Conservation (phyloP, 2,888 invertebrate genomes). For the Synergus laeviventris region DNA sequence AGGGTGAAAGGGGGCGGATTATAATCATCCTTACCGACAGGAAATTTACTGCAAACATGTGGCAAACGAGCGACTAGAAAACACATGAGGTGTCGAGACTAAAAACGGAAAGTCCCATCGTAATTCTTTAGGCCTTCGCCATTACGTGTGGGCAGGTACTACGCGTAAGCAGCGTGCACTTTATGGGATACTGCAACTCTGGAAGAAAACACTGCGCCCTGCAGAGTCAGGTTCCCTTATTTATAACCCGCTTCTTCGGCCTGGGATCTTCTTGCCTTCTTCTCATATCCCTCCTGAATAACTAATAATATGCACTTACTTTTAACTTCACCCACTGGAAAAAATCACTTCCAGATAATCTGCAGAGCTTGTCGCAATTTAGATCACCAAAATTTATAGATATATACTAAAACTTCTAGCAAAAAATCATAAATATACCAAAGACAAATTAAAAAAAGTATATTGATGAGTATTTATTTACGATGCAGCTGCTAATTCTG, state of each 20-base stretch:
- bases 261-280: not conserved
- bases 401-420: not conserved
- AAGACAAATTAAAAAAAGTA: not conserved
- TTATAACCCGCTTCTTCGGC: constrained; percentile 17
- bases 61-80: constrained; percentile 39
- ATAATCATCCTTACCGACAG: constrained; percentile 26
- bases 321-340: not conserved
- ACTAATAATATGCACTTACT: not conserved
- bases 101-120: constrained; percentile 34
- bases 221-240: constrained; percentile 25
- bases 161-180: constrained; percentile 11
- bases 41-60: constrained; percentile 45
- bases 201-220: constrained; percentile 16
- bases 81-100: constrained; percentile 20
- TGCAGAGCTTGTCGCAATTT: not conserved
- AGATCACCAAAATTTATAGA: too few species aligned
- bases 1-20: not conserved
- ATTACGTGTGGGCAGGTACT: constrained; percentile 30
- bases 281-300: constrained; percentile 12
- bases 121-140: constrained; percentile 24
- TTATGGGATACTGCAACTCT: constrained; percentile 9
- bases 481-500: not conserved
- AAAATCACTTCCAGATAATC: not conserved
- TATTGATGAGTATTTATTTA: not conserved
- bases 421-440: not conserved